Conservation (phyloP, 2,113 vertebrate genomes). For the Trogon melanurus region DNA sequence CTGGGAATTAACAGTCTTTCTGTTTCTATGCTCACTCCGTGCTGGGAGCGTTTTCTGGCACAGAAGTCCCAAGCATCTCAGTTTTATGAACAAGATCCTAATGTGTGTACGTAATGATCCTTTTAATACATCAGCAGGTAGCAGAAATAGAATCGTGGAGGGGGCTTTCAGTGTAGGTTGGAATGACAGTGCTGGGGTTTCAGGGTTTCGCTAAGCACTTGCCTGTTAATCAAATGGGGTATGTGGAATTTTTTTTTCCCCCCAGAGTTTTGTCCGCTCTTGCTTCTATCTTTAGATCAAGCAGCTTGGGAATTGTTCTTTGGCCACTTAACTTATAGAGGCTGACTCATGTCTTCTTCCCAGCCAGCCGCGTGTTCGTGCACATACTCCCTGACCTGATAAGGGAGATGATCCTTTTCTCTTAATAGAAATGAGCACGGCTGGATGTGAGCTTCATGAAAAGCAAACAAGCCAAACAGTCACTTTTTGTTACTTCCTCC, state of each 20-base stretch:
- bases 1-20: conserved; percentile 1
- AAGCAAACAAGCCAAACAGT: neutral
- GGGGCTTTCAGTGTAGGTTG: neutral
- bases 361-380: neutral
- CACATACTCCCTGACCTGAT: neutral
- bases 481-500: neutral
- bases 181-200: neutral
- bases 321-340: neutral
- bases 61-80: conserved; percentile 13
- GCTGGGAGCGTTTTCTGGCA: conserved; percentile 45
- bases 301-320: neutral
- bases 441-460: neutral
- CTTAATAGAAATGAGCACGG: neutral
- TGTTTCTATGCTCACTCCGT: neutral
- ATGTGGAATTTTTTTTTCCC: neutral
- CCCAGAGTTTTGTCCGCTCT: neutral
- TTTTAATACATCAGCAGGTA: conserved; percentile 62
- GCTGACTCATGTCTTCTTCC: neutral
- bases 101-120: conserved; percentile 55
- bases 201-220: neutral
- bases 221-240: neutral
- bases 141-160: conserved; percentile 53
- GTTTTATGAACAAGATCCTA: conserved; percentile 66
- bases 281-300: neutral
- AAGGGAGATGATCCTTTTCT: conserved; percentile 15